Evolutionary conservation across 2,888 invertebrate genomes (phyloP), one percentile per base, ranked within the genome.

Genomic region (Drosophila atripex): DNA sequence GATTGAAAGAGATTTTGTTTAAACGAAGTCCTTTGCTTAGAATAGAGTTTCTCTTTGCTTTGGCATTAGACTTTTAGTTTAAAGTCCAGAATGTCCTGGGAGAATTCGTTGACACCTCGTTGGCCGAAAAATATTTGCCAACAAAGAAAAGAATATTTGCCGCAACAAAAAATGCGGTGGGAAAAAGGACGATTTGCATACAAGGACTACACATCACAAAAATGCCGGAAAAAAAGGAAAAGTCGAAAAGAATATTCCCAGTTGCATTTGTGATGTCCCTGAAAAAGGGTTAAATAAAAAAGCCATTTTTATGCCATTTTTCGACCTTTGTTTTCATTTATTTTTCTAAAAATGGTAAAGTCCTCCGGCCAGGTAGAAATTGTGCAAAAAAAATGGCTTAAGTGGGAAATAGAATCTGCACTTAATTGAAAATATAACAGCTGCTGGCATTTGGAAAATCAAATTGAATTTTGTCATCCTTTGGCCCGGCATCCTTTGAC

Each of bases 191-290:
- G 53, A 65, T 64, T 64, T 64, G 65, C 63, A 64, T 64, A 30
- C n/a, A 43, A 64, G 63, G 30, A 64, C 38, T 16, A 35, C 25
- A 28, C 51, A 11, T 30, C n/a, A 23, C 38, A 30, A 14, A 7
- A 14, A 25, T 11, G 41, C 12, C 3, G 4, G 46, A n/a, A n/a
- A 38, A 18, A 51, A 21, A 4, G 60, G n/a, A n/a, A n/a, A n/a
- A 39, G 47, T 38, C 70, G 41, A n/a, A 11, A 3, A 7, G 7
- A 25, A 32, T 60, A 49, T 61, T 32, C 61, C 60, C 68, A 80
- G 72, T 77, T 80, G 78, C 75, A 73, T 77, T 77, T 76, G 83
- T 79, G 68, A 59, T 80, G 53, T 49, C 21, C 41, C 47, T 12
- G 16, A 28, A 14, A 58, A 77, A 74, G 80, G 77, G 84, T 83